Base-by-base conservation (phyloP, 2,888 invertebrate species). In the Sicus ferrugineus region DNA sequence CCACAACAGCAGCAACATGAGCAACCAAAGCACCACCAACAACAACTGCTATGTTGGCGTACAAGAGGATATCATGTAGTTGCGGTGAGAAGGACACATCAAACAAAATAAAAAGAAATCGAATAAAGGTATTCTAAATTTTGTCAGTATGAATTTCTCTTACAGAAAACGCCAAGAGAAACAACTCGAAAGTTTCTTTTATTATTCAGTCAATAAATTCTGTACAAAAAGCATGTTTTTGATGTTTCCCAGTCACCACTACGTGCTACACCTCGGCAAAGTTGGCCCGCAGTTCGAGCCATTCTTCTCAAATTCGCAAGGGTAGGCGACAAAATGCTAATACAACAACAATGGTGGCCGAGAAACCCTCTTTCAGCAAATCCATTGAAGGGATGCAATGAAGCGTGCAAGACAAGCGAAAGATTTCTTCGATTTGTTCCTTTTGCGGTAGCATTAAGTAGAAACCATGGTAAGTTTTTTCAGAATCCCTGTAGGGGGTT, bases 191-290 rank as follows among this genome's bases (percentile, higher is more conserved):
- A 34, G 34, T 38, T 23, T 26, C 38, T 34, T 38, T 21, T 23
- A 52, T 21, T 54, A 65, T 65, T 48, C 62, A 64, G 67, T 67
- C 70, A 70, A 70, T 70, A 70, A 67, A 70, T 70, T 30, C 38
- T 64, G 34, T 31, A 70, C 50, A 68, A 70, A 62, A 58, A 50
- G 19, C 19, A 28, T 67, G 62, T 42, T 50, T 68, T 64, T 63
- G 67, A 68, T 67, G 64, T 70, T 67, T 64, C 50, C 31, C n/a
- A 52, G 19, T 5, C 58, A n/a, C 48, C 52, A 61, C 23, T 58
- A 66, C 23, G 38, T 65, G 30, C 14, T 54, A n/a, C n/a, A 23
- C 30, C n/a, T 42, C 0, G 16, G 50, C 31, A 54, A 59, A 59
- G 14, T 54, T 54, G 26, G 28, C n/a, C 46, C 3, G 54, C 26